A percentile compares a stretch with the other conserved stretches of the same genome.
These are phyloP conservation scores for Coccyzus lansbergi DNA, from an alignment of 2,797 vertebrate genomes.

Conservation along the genomic window DNA sequence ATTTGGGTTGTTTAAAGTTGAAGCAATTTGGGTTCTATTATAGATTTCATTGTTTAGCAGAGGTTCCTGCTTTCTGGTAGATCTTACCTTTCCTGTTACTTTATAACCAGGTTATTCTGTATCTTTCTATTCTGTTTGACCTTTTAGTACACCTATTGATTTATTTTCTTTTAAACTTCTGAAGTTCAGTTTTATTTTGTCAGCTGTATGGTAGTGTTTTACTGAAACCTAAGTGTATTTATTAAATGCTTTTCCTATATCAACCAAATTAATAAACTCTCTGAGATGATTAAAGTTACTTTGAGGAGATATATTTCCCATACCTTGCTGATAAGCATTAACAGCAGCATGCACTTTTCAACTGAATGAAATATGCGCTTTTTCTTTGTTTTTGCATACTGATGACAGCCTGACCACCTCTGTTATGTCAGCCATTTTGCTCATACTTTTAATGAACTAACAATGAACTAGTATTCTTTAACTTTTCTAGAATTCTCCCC, in stretches of 20 bases:
- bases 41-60: neutral
- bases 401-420: neutral
- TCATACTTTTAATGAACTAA: neutral
- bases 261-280: neutral
- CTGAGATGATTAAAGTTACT: neutral
- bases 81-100: conserved; percentile 7
- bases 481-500: conserved; percentile 4
- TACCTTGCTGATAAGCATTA: neutral
- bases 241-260: neutral
- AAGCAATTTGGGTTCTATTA: neutral
- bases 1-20: neutral
- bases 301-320: neutral
- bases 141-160: conserved; percentile 33
- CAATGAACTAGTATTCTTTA: neutral
- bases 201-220: neutral
- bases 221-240: neutral
- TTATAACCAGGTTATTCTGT: conserved; percentile 2
- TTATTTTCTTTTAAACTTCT: conserved; percentile 23
- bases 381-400: neutral
- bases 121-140: conserved; percentile 32
- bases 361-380: neutral
- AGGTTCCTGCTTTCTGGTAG: neutral
- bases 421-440: neutral
- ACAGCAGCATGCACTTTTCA: neutral
- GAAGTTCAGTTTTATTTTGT: neutral